Evolutionary conservation across 2,797 vertebrate genomes (phyloP).

Genomic region (Artibeus lituratus): DNA sequence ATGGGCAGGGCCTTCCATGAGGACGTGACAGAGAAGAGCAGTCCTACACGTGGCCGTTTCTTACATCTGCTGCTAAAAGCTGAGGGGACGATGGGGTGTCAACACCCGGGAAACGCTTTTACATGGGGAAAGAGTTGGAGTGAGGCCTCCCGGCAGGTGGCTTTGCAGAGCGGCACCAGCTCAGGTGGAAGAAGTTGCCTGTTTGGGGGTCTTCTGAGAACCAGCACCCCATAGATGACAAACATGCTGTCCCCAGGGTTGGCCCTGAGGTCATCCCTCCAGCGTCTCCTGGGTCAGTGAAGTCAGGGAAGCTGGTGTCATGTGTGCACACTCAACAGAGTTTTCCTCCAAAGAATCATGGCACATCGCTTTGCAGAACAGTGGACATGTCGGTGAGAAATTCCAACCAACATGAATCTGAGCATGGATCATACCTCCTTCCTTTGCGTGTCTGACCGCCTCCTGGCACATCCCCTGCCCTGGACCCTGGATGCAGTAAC

Average conservation of each 20-base stretch:
- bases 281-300: not conserved
- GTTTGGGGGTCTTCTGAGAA: not conserved
- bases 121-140: not conserved
- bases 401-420: too few species aligned
- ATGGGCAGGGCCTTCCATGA: not conserved
- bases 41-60: fast-evolving
- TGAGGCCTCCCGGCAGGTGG: not conserved
- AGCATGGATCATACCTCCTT: fast-evolving
- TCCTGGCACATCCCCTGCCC: not conserved
- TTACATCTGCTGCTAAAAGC: not conserved
- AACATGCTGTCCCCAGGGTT: not conserved
- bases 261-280: not conserved
- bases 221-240: not conserved
- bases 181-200: not conserved
- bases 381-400: not conserved
- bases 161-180: not conserved
- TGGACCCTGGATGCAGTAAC: not conserved
- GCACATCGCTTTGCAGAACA: not conserved
- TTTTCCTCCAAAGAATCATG: not conserved
- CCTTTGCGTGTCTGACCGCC: not conserved
- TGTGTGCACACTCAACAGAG: not conserved
- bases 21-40: not conserved
- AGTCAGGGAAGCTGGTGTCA: not conserved
- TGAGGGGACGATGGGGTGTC: not conserved
- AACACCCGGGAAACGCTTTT: not conserved